These are phyloP conservation scores for Tanypteryx hageni DNA, from an alignment of 2,888 invertebrate genomes.

Conservation along the genomic window DNA sequence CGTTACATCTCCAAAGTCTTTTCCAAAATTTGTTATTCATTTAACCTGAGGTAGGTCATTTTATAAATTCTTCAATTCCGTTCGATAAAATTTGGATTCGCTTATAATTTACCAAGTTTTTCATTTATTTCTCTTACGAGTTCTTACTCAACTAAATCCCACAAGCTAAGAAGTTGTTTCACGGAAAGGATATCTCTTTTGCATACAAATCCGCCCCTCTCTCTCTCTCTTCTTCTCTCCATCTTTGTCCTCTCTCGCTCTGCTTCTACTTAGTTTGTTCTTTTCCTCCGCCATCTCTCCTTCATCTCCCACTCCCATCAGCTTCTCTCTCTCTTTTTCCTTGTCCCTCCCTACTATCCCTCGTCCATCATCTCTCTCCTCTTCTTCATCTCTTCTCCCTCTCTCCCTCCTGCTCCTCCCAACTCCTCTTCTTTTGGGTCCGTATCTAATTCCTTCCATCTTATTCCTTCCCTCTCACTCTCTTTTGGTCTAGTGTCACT, in stretches of 20 bases:
- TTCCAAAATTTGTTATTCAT: too few relatives aligned
- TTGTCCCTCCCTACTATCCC: neutral
- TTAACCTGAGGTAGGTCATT: too few relatives aligned
- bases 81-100: too few relatives aligned
- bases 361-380: conserved; percentile 13
- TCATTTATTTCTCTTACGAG: neutral
- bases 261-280: neutral
- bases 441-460: conserved; percentile 39
- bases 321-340: neutral
- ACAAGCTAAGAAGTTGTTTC: conserved; percentile 6
- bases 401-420: neutral
- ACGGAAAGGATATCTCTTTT: neutral
- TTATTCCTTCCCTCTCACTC: conserved; percentile 16
- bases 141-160: neutral
- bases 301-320: conserved; percentile 17
- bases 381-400: neutral
- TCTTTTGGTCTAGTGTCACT: conserved; percentile 34
- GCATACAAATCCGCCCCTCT: neutral
- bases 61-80: too few relatives aligned
- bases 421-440: neutral
- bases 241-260: neutral
- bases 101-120: too few relatives aligned
- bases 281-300: neutral
- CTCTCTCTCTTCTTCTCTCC: neutral
- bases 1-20: too few relatives aligned